Percentiles rank a stretch among this genome's conserved stretches.
Evolutionary conservation across 2,113 vertebrate species (phyloP).

Genomic region (Glaucidium brasilianum): DNA sequence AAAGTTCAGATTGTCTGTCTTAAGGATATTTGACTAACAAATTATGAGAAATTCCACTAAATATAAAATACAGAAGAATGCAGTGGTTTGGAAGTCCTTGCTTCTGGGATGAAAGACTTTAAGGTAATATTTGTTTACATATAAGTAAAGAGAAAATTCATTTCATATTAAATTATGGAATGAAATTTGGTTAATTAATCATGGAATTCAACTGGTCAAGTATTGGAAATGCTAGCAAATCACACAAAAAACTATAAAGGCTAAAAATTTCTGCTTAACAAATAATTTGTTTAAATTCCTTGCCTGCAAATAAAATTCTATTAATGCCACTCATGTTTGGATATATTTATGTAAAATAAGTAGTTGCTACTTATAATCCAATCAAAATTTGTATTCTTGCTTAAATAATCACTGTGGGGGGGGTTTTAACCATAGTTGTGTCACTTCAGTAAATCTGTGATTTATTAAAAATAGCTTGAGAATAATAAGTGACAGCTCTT

Average conservation of each 20-base stretch:
- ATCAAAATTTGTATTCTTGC: neutral
- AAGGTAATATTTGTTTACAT: neutral
- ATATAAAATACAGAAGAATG: neutral
- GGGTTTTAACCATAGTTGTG: neutral
- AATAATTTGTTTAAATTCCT: neutral
- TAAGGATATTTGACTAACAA: neutral
- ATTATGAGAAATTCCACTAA: neutral
- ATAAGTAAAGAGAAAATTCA: neutral
- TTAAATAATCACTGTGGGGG: neutral
- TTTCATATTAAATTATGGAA: neutral
- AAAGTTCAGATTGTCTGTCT: neutral
- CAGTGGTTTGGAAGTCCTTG: neutral
- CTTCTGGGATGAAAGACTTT: neutral
- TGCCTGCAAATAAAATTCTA: neutral
- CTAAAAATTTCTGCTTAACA: neutral
- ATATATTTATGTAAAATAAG: neutral
- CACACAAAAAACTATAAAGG: neutral
- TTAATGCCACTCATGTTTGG: neutral
- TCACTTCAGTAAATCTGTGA: neutral
- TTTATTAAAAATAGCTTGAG: neutral
- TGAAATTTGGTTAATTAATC: neutral
- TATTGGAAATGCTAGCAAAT: neutral
- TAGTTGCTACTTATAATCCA: neutral
- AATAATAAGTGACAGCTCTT: neutral
- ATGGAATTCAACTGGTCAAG: neutral